Conservation (phyloP, 2,888 invertebrate species). For the Iphiclides podalirius region DNA sequence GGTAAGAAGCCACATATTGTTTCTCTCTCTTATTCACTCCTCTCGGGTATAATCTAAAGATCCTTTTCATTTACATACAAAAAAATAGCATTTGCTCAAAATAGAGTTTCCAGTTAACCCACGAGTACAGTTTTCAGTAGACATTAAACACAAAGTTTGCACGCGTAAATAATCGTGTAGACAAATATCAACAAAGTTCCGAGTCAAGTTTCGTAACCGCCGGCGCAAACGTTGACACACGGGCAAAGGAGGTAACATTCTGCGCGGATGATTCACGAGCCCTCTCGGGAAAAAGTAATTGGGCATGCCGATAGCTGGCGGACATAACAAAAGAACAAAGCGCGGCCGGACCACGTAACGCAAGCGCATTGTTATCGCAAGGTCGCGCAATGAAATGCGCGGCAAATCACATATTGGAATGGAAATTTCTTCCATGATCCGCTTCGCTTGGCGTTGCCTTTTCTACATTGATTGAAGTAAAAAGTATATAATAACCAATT, state of each 20-base stretch:
- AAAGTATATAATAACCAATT: too few relatives aligned
- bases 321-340: constrained; percentile 22
- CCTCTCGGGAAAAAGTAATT: constrained; percentile 21
- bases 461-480: background rate
- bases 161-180: background rate
- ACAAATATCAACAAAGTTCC: constrained; percentile 5
- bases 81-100: too few relatives aligned
- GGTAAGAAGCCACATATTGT: too few relatives aligned
- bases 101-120: too few relatives aligned
- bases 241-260: constrained; percentile 13
- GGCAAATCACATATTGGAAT: constrained; percentile 4
- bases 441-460: too few relatives aligned
- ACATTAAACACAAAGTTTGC: too few relatives aligned
- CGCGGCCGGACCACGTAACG: constrained; percentile 11
- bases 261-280: constrained; percentile 18
- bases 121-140: too few relatives aligned
- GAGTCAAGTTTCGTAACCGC: constrained; percentile 13
- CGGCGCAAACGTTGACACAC: constrained; percentile 4
- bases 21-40: too few relatives aligned
- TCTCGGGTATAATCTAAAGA: too few relatives aligned
- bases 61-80: too few relatives aligned
- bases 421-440: constrained; percentile 6
- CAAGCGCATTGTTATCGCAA: constrained; percentile 41
- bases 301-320: constrained; percentile 21
- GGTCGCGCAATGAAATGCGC: constrained; percentile 31